Conservation (phyloP, 2,113 vertebrate species). For the Etheostoma spectabile region DNA sequence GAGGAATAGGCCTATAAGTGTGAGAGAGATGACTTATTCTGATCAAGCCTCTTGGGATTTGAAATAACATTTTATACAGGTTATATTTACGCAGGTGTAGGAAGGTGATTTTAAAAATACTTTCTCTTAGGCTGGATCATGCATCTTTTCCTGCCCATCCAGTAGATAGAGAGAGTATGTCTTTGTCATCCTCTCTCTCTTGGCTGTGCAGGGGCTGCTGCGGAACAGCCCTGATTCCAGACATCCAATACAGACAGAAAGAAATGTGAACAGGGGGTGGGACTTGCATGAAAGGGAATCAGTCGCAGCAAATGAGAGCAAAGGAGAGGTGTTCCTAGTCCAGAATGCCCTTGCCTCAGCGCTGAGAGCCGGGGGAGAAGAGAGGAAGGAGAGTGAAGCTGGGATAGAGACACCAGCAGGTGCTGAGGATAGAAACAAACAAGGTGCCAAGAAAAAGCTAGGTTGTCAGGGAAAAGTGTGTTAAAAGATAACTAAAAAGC, state of each 20-base stretch:
- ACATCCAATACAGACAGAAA: conserved; percentile 64
- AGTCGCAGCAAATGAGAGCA: conserved; percentile 61
- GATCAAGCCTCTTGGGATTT: conserved; percentile 3
- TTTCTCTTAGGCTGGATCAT: conserved; percentile 13
- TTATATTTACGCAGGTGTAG: conserved; percentile 32
- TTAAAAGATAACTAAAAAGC: conserved; percentile 17
- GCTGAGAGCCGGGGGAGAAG: conserved; percentile 57
- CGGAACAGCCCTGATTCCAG: conserved; percentile 62
- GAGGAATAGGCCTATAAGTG: neutral
- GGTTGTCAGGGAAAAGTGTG: conserved; percentile 40
- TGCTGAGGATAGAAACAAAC: conserved; percentile 47
- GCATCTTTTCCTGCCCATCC: conserved; percentile 23
- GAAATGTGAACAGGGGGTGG: conserved; percentile 63
- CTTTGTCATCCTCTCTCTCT: conserved; percentile 61
- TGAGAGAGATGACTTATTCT: neutral
- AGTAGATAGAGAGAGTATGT: conserved; percentile 15
- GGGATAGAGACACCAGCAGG: conserved; percentile 58
- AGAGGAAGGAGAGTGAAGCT: conserved; percentile 55
- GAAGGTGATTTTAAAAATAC: conserved; percentile 54
- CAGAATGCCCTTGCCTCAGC: conserved; percentile 76
- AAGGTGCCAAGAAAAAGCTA: conserved; percentile 9
- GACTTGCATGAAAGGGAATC: conserved; percentile 50
- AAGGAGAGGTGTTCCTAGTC: conserved; percentile 70
- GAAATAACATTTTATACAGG: conserved; percentile 5
- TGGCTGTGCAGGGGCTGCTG: conserved; percentile 59